Evolutionary conservation across 2,797 vertebrate genomes (phyloP).

Genomic region (Thalassophryne amazonica): DNA sequence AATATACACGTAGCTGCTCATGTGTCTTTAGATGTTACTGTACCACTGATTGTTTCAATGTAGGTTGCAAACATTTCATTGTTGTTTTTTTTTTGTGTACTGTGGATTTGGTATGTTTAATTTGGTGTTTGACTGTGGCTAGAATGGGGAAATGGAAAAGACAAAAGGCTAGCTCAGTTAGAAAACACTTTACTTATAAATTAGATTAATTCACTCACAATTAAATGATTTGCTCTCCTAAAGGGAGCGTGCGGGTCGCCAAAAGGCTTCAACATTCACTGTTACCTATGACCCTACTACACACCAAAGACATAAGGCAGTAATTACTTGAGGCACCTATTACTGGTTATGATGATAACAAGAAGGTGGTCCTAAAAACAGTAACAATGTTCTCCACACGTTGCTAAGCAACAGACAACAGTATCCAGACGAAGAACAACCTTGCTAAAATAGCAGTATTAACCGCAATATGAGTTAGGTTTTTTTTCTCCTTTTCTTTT

Average conservation of each 20-base stretch:
- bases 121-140: too few relatives aligned
- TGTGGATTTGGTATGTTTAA: too few relatives aligned
- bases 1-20: too few relatives aligned
- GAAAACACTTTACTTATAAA: conserved; percentile 78
- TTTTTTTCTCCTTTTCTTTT: conserved; percentile 45
- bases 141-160: neutral
- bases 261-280: conserved; percentile 59
- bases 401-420: conserved; percentile 72
- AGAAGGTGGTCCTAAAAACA: conserved; percentile 55
- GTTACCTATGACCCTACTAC: conserved; percentile 56
- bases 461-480: conserved; percentile 41
- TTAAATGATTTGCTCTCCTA: conserved; percentile 59
- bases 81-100: too few relatives aligned
- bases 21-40: too few relatives aligned
- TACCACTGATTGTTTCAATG: too few relatives aligned
- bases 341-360: conserved; percentile 54
- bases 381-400: conserved; percentile 58
- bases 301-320: conserved; percentile 63
- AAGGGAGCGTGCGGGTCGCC: conserved; percentile 40
- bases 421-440: conserved; percentile 58
- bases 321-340: conserved; percentile 45
- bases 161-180: conserved; percentile 44
- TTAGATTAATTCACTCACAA: conserved; percentile 63
- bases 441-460: conserved; percentile 48
- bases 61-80: too few relatives aligned